Evolutionary conservation across 2,888 invertebrate species (phyloP), one percentile per base, ranked within the genome.

Genomic region (Pachymerium ferrugineum): DNA sequence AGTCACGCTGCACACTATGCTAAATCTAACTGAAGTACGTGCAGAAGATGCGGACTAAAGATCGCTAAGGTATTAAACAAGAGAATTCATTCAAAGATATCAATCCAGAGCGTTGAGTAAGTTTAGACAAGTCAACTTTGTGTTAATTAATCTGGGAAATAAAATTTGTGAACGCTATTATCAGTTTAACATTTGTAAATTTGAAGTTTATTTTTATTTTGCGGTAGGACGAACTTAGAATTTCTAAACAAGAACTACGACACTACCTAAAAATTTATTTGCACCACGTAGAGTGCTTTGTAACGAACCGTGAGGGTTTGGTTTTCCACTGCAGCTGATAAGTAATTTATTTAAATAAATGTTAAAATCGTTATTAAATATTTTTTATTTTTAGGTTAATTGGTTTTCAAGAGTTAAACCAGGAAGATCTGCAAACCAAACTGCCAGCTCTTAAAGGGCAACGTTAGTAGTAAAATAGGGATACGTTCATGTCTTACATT

Each of bases 231-330:
- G 88, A 87, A 79, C 84, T 94, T 2, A 86, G 94, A 69, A 85
- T 96, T 70, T 89, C 91, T 0, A 95, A 93, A 82, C 91, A 91
- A 77, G 93, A 85, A 83, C 92, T 86, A 79, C 89, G 89, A 81
- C 93, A 88, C 82, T 94, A 94, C 0, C 94, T 94, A 0, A 87
- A 90, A 79, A 89, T 93, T 74, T 84, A 89, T 72, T 97, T 97
- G 97, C 90, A 97, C 82, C 97, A 97, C 83, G 82, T 94, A 1
- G 90, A 91, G 75, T 97, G 97, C 81, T 97, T 97, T 84, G 89
- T 88, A 0, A 89, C 92, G 79, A 80, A 88, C 0, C 86, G 94
- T 42, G 85, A 86, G 22, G 89, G 90, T 10, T 82, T 95, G 1
- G 87, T 97, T 89, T 83, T 88, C 87, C 80, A 90, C 87, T 38